Evolutionary conservation across 1,140 invertebrate species (phyloP).

Genomic region (Colletes gigas): DNA sequence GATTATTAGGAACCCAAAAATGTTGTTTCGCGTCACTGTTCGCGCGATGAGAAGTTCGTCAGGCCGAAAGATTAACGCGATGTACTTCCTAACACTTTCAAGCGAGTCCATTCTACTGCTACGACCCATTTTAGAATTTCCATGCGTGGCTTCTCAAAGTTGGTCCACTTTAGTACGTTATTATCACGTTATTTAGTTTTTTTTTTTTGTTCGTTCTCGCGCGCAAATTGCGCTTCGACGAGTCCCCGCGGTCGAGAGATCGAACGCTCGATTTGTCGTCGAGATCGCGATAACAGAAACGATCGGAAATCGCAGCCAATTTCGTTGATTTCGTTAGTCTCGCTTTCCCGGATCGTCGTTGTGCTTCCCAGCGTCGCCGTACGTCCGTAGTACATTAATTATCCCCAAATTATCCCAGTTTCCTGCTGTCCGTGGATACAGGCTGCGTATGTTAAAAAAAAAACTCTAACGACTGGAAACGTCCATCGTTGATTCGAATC

Average conservation of each 20-base stretch:
- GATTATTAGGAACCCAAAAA: background rate
- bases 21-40: background rate
- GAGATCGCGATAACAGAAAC: slow-evolving; percentile 21
- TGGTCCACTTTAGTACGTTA: slow-evolving; percentile 66
- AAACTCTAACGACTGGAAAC: background rate
- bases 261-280: background rate
- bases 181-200: slow-evolving; percentile 53
- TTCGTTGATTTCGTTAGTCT: slow-evolving; percentile 51
- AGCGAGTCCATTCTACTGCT: slow-evolving; percentile 60
- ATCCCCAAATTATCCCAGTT: slow-evolving; percentile 8
- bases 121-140: slow-evolving; percentile 65
- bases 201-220: background rate
- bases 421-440: background rate
- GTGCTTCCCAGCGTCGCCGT: slow-evolving; percentile 31
- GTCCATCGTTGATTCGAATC: background rate
- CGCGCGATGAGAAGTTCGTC: slow-evolving; percentile 8
- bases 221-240: background rate
- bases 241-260: too few relatives aligned
- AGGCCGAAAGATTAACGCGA: slow-evolving; percentile 58
- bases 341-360: slow-evolving; percentile 46
- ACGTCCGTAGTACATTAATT: slow-evolving; percentile 38
- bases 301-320: slow-evolving; percentile 36
- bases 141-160: slow-evolving; percentile 62
- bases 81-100: slow-evolving; percentile 65
- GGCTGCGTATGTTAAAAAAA: background rate